Base-by-base conservation (phyloP, 2,888 invertebrate species). In the Tholera decimalis region DNA sequence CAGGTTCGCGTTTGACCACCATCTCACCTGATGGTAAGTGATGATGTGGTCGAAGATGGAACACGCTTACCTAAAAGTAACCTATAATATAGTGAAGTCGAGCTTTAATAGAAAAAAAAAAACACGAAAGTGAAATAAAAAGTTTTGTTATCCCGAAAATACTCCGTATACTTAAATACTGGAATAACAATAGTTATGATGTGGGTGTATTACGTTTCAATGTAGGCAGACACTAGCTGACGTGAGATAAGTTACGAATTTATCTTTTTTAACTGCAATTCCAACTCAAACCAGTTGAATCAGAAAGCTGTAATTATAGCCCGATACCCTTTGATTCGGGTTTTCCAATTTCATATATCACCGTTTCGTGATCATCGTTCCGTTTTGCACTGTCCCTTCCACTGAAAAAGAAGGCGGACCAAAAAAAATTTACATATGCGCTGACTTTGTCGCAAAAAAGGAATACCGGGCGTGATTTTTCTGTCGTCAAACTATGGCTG, bases 401-500 rank as follows among this genome's bases (percentile, higher is more conserved):
- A 55, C 41, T 20, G 41, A 47, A 73, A 72, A 64, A 47, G 15
- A 41, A 57, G 49, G 49, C 39, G 11, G 18, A 49, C 24, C 22
- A 72, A 78, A 66, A 57, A n/a, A 63, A 64, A 49, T 43, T 30
- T 65, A 57, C 73, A 70, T 66, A 47, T 15, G 26, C 28, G 49
- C 44, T 26, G 49, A 71, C 24, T 53, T 55, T 65, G 33, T 62
- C 50, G 53, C 24, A 62, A 79, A 74, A 73, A 76, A 63, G 46
- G 46, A 64, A 70, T 51, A 35, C 24, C 41, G 26, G 43, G 4
- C 47, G 77, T 82, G 68, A 78, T 75, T 78, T 73, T 69, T 65
- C 68, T 67, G 73, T 70, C 80, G 82, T 85, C 80, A 83, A 87
- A 84, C 84, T 83, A 69, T 81, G 66, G 67, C 55, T 70, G 71